Base-by-base conservation (phyloP, 2,888 invertebrate species). In the Drosophila ustulata region DNA sequence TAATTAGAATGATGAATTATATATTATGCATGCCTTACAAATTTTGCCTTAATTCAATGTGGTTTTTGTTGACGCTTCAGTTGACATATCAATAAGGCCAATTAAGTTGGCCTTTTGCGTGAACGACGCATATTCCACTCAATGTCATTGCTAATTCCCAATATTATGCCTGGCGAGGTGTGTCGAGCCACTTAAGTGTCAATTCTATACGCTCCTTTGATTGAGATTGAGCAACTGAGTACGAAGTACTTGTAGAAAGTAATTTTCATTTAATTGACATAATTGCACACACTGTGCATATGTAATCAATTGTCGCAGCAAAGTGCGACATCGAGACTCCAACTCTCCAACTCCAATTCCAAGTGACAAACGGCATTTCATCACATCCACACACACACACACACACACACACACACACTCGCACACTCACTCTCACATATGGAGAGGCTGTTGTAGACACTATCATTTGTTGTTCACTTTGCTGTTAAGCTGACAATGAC, bases 231-330 rank as follows among this genome's bases (percentile, higher is more conserved):
- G 77, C 63, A 46, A 59, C 23, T 49, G 49, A 18, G 18, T 18
- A 18, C 18, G 18, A 78, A 74, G 78, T 51, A 52, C 58, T 78
- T 47, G 55, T 49, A 75, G 71, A 82, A 85, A 85, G 85, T 89
- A 84, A 87, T 84, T 85, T 89, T 82, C 80, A 73, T 89, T 87
- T 87, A 85, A 85, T 85, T 85, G 85, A 85, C 85, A 85, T 89
- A 85, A 85, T 85, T 85, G 75, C 82, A 87, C 63, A 87, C 82
- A 84, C 89, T 85, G 80, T 80, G 88, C 88, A 84, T 89, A 89
- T 87, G 72, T 82, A 84, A 85, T 85, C 85, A 89, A 78, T 83
- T 85, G 88, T 75, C 80, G 80, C 77, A 69, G 78, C 65, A 51
- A 70, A 13, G 7, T 25, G 13, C 39, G 39, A 41, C 13, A 41